Evolutionary conservation across 1,140 invertebrate genomes (phyloP).

Genomic region (Rhyacophila brunnea): DNA sequence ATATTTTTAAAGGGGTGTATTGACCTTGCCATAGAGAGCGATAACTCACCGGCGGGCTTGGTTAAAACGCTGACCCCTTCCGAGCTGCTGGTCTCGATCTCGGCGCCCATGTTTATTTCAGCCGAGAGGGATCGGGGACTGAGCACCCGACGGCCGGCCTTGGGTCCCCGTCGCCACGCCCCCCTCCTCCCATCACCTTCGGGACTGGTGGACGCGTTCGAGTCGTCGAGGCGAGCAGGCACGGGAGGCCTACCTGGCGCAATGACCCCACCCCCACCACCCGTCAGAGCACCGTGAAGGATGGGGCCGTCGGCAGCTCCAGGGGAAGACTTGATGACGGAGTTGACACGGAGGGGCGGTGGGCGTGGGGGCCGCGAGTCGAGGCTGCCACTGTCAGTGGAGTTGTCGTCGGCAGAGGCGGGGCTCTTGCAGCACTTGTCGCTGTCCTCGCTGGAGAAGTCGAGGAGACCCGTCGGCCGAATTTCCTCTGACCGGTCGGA

Average conservation of each 20-base stretch:
- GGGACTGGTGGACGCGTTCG: conserved; percentile 29
- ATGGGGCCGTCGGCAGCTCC: conserved; percentile 30
- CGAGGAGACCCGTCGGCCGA: conserved; percentile 33
- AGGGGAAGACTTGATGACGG: conserved; percentile 46
- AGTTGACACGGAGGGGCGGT: conserved; percentile 42
- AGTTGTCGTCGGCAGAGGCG: conserved; percentile 46
- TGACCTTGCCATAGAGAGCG: neutral
- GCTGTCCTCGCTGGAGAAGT: conserved; percentile 52
- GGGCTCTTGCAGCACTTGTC: conserved; percentile 54
- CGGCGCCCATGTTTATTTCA: conserved; percentile 43
- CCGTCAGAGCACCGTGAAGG: conserved; percentile 39
- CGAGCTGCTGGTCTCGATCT: conserved; percentile 33
- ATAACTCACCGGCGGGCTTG: conserved; percentile 20
- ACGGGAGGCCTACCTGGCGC: conserved; percentile 18
- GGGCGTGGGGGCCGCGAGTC: conserved; percentile 39
- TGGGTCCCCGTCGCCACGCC: conserved; percentile 41
- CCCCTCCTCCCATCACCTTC: conserved; percentile 37
- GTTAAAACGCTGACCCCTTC: conserved; percentile 30
- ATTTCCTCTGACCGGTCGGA: conserved; percentile 44
- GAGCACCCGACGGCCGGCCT: conserved; percentile 34
- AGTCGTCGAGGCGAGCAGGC: conserved; percentile 32
- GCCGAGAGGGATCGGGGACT: conserved; percentile 41
- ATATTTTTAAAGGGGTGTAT: neutral
- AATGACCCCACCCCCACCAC: conserved; percentile 38
- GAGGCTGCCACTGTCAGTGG: conserved; percentile 46